A percentile compares a stretch with the other conserved stretches of the same genome.
phyloP scores from a whole-genome alignment of 2,888 invertebrate species.

The Dryococelus australis region DNA sequence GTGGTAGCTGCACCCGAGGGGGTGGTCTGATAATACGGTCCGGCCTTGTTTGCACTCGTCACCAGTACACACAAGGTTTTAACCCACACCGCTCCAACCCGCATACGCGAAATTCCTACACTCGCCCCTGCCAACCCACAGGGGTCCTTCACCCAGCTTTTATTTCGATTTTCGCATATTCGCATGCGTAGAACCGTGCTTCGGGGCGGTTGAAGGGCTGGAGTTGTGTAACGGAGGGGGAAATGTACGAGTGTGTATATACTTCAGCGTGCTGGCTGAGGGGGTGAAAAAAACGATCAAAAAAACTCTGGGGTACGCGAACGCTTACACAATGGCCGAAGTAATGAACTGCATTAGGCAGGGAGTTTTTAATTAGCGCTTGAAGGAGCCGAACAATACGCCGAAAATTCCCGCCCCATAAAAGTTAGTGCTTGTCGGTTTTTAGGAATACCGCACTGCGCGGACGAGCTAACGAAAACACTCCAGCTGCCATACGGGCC shows the following conservation, averaged over 20 bases:
- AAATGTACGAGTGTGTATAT: not conserved
- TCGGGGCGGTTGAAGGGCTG: not conserved
- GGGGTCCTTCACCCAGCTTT: not conserved
- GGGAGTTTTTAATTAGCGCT: not conserved
- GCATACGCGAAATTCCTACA: not conserved
- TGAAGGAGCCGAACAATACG: not conserved
- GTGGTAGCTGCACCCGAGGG: too few relatives aligned
- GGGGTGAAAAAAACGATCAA: not conserved
- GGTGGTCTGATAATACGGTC: not conserved
- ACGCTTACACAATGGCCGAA: slow-evolving; percentile 8
- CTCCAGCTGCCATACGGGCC: not conserved
- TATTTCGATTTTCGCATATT: not conserved
- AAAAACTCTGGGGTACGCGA: not conserved
- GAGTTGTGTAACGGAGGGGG: not conserved
- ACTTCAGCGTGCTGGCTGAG: not conserved
- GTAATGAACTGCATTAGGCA: slow-evolving; percentile 7
- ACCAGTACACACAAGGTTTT: not conserved
- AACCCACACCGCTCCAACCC: not conserved
- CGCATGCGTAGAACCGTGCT: not conserved
- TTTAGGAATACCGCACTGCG: not conserved
- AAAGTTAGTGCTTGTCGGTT: not conserved
- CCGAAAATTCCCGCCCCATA: not conserved
- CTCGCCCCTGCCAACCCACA: not conserved
- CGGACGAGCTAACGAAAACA: not conserved
- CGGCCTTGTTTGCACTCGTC: slow-evolving; percentile 7